Evolutionary conservation across 2,113 vertebrate genomes (phyloP), one percentile per base, ranked within the genome.

Genomic region (Upupa epops): DNA sequence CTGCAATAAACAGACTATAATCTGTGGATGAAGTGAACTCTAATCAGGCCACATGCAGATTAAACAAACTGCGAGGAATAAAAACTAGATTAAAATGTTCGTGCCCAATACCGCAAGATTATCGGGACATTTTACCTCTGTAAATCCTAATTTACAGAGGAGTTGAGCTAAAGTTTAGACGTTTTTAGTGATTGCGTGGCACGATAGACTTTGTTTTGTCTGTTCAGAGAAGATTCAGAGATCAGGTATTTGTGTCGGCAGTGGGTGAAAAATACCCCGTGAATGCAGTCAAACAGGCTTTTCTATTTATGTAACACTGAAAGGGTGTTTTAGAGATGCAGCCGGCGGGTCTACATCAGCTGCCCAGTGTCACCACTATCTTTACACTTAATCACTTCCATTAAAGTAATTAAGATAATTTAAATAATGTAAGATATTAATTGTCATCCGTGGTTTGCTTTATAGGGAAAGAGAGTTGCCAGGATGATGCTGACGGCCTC

Each of bases 31-130:
- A 98, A 98, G 97, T 96, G 95, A 97, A 97, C 97, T 98, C 98
- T 98, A 99, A 99, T 98, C 98, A 99, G 98, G 99, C 98, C 99
- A 99, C 98, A 98, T 96, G 97, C 98, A 99, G 99, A 99, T 99
- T 99, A 99, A 98, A 98, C 97, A 97, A 98, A 98, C 98, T 97
- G 98, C 96, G 97, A 98, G 97, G 97, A 98, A 98, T 98, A 98
- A 98, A 98, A 98, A 98, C 97, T 97, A 97, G 97, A 98, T 98
- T 98, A 98, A 98, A 98, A 98, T 98, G 98, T 97, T 97, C 96
- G 90, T 97, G 97, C 96, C 96, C 97, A 97, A 97, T 97, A 97
- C 93, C 63, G 93, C 92, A 97, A 98, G 98, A 98, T 98, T 98
- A 98, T 97, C 96, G 78, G 97, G 94, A 97, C 97, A 97, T 97